Evolutionary conservation across 1,140 invertebrate species (phyloP), one percentile per base, ranked within the genome.

Genomic region (Orussus abietinus): DNA sequence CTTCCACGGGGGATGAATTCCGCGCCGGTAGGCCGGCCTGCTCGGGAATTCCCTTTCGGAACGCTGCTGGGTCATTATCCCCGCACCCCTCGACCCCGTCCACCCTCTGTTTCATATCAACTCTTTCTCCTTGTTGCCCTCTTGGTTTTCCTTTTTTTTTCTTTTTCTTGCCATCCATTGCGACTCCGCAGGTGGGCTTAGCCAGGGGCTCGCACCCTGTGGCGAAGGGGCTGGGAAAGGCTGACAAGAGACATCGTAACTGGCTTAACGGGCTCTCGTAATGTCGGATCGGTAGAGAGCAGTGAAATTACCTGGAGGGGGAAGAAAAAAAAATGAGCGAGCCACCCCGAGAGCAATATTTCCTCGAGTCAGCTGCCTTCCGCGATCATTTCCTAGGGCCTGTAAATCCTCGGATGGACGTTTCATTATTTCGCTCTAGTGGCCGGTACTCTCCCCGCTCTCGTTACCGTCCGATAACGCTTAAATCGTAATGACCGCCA

Each of bases 241-340:
- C n/a, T 25, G 22, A 25, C 6, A 25, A 25, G n/a, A 25, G 22
- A 43, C 26, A 33, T 38, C 44, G 38, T 46, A 46, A 46, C 44
- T 46, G 38, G 38, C 38, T 46, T 46, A 46, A 46, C 38, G 41
- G 32, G 33, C 44, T 38, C 26, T 19, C 26, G 43, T 45, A 45
- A 43, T 43, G 41, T 26, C 28, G n/a, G n/a, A n/a, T 34, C 38
- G 15, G 38, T 36, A 46, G 26, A 38, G 44, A 41, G 31, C 38
- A n/a, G n/a, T n/a, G 44, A 41, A 46, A 41, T 46, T 46, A 46
- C 33, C 33, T 40, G 44, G 13, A 28, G 14, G 32, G 37, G 5
- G 15, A 17, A 45, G n/a, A n/a, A 25, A 25, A 25, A n/a, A 25
- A 25, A 25, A 25, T 6, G 22, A 25, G n/a, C n/a, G 22, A 25